Conservation (phyloP, 2,113 vertebrate genomes). For the Podarcis raffonei region DNA sequence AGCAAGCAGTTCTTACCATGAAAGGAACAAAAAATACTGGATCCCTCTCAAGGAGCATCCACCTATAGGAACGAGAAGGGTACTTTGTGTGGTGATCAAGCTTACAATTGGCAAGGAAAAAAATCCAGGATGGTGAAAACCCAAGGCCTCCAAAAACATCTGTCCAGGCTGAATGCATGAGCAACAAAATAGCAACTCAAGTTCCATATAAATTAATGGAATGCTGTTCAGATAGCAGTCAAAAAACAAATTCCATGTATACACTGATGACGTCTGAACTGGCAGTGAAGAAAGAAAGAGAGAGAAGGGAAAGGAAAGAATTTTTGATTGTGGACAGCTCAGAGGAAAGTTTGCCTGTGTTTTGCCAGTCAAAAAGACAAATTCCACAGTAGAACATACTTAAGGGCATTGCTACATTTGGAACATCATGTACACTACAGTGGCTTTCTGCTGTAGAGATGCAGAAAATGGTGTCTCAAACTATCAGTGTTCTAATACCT, state of each 20-base stretch:
- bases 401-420: background rate
- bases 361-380: background rate
- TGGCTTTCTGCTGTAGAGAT: background rate
- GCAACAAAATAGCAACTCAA: background rate
- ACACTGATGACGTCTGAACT: background rate
- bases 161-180: background rate
- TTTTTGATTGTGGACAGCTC: background rate
- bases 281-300: no score
- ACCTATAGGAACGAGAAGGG: background rate
- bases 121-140: background rate
- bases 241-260: background rate
- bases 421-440: background rate
- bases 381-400: background rate
- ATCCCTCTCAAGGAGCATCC: background rate
- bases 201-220: background rate
- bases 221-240: background rate
- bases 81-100: background rate
- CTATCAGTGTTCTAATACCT: background rate
- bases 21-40: background rate
- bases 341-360: background rate
- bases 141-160: background rate
- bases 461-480: background rate
- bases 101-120: background rate
- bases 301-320: no score
- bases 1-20: background rate